phyloP scores from a whole-genome alignment of 1,140 invertebrate genomes.

The Helicoverpa zea region DNA sequence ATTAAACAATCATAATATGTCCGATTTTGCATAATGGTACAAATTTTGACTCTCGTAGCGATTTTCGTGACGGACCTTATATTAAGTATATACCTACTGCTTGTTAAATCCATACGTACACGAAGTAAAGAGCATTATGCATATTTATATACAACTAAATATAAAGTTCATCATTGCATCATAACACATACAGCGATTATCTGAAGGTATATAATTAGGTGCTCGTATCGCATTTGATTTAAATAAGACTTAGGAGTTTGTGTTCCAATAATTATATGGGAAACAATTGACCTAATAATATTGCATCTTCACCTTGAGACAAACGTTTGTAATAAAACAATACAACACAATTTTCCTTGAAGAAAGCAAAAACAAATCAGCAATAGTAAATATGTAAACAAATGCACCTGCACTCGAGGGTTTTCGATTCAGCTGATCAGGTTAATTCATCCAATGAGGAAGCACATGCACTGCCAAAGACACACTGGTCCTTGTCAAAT shows the following conservation, averaged over 20 bases:
- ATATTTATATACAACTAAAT: background rate
- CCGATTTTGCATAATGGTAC: background rate
- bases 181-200: conserved; percentile 34
- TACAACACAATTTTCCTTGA: conserved; percentile 21
- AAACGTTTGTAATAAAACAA: conserved; percentile 13
- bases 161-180: conserved; percentile 28
- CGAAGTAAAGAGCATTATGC: background rate
- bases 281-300: conserved; percentile 30
- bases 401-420: conserved; percentile 79
- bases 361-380: conserved; percentile 47
- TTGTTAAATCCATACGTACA: conserved; percentile 9
- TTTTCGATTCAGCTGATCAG: conserved; percentile 65
- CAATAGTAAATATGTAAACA: conserved; percentile 52
- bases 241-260: background rate
- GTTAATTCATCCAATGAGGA: conserved; percentile 65
- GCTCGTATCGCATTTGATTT: conserved; percentile 17
- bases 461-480: conserved; percentile 69
- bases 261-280: conserved; percentile 5
- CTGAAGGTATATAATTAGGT: conserved; percentile 11
- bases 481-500: conserved; percentile 67
- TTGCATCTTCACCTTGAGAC: conserved; percentile 36
- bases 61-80: conserved; percentile 15
- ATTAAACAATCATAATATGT: conserved; percentile 7
- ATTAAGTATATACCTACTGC: background rate
- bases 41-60: background rate